These are phyloP conservation scores for Coregonus sp. DNA, from an alignment of 2,797 vertebrate species.

Conservation along the genomic window DNA sequence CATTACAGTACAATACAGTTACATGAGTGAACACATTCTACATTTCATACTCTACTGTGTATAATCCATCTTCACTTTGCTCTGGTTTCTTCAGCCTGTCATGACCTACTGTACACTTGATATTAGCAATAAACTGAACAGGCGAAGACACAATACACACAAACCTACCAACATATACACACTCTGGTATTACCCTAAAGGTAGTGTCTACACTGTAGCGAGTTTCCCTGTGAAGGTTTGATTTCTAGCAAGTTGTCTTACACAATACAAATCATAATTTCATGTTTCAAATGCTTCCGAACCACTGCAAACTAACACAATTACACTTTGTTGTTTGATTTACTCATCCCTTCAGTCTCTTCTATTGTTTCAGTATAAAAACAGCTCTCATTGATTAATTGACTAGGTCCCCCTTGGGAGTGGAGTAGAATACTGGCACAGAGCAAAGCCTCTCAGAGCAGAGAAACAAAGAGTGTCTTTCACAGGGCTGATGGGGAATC, in stretches of 20 bases:
- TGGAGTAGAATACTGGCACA: constrained; percentile 38
- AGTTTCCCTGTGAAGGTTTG: neutral
- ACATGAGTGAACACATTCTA: neutral
- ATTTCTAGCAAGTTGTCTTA: neutral
- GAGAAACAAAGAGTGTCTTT: constrained; percentile 51
- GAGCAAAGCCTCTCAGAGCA: constrained; percentile 29
- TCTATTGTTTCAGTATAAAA: constrained; percentile 28
- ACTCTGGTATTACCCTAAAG: neutral
- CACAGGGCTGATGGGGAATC: constrained; percentile 51
- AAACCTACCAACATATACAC: neutral
- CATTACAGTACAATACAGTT: too few species aligned
- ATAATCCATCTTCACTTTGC: neutral
- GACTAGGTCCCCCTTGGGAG: constrained; percentile 41
- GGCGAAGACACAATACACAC: neutral
- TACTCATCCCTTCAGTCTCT: neutral
- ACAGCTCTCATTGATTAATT: constrained; percentile 43
- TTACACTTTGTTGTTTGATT: constrained; percentile 1
- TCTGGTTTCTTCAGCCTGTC: neutral
- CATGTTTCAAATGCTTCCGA: neutral
- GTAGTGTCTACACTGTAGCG: neutral
- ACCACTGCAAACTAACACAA: neutral
- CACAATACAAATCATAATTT: neutral
- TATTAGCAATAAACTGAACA: neutral
- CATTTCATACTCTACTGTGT: constrained; percentile 5
- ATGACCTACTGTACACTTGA: neutral